Conservation (phyloP, 2,797 vertebrate genomes). For the Podargus strigoides region DNA sequence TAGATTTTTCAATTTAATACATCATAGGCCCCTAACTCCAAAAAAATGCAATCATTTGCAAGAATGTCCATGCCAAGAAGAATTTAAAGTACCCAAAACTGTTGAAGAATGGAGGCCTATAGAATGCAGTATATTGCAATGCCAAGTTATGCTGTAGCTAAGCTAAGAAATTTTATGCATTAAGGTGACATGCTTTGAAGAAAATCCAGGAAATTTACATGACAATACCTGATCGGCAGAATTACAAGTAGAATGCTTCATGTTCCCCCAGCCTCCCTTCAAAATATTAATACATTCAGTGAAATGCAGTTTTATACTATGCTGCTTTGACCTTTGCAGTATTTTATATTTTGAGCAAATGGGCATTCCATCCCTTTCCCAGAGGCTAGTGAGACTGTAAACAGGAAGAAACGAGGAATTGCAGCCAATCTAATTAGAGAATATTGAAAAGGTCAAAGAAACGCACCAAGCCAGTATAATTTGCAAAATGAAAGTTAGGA, state of each 20-base stretch:
- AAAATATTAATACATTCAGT: conserved; percentile 11
- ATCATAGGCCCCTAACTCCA: not conserved
- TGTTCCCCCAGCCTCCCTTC: not conserved
- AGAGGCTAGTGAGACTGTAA: conserved; percentile 66
- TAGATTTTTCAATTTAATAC: not conserved
- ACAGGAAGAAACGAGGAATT: conserved; percentile 66
- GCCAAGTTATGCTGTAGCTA: not conserved
- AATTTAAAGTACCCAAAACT: not conserved
- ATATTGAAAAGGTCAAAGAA: conserved; percentile 75
- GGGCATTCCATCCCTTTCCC: conserved; percentile 61
- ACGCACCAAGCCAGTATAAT: conserved; percentile 26
- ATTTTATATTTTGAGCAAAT: conserved; percentile 70
- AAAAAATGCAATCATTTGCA: not conserved
- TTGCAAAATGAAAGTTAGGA: conserved; percentile 58
- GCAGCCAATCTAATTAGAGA: conserved; percentile 74
- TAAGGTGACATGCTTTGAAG: not conserved
- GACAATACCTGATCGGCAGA: not conserved
- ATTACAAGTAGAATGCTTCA: not conserved
- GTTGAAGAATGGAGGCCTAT: not conserved
- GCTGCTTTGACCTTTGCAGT: conserved; percentile 73
- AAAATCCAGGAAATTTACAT: not conserved
- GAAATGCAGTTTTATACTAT: conserved; percentile 41
- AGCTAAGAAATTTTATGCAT: not conserved
- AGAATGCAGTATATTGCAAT: not conserved
- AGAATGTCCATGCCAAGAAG: not conserved